Evolutionary conservation across 2,797 vertebrate genomes (phyloP).

Genomic region (Ptychadena robeensis): DNA sequence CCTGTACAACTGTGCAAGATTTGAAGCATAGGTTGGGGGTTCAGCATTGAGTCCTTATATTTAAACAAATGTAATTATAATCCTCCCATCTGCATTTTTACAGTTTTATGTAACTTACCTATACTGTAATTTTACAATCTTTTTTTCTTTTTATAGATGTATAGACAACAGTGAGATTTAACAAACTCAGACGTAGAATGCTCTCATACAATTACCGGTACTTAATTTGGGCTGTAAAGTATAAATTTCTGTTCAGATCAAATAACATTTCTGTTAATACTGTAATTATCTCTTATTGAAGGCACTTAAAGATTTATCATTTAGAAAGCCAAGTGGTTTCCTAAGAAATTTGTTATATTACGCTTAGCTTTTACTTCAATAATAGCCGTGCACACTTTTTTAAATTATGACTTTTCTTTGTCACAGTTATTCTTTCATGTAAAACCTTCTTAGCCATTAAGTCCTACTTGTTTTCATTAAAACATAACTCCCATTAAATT

Average conservation of each 20-base stretch:
- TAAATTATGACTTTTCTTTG: constrained; percentile 1
- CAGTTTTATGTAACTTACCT: constrained; percentile 1
- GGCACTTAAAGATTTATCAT: constrained; percentile 33
- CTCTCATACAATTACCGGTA: constrained; percentile 29
- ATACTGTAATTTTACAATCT: constrained; percentile 37
- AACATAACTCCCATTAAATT: constrained; percentile 25
- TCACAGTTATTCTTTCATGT: not conserved
- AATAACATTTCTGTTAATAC: constrained; percentile 29
- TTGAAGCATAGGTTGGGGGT: no score
- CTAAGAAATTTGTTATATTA: not conserved
- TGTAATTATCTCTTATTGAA: constrained; percentile 45
- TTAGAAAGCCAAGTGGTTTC: constrained; percentile 8
- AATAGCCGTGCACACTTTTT: not conserved
- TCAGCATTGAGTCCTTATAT: not conserved
- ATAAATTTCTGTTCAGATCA: constrained; percentile 35
- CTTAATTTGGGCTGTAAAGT: constrained; percentile 29
- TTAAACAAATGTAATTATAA: not conserved
- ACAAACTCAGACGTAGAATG: not conserved
- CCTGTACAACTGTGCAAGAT: no score
- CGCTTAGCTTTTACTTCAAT: not conserved
- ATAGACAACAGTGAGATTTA: constrained; percentile 24
- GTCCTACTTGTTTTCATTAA: constrained; percentile 17
- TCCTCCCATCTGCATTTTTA: constrained; percentile 1
- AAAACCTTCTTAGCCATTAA: not conserved
- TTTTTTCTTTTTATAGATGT: constrained; percentile 14